Evolutionary conservation across 2,797 vertebrate genomes (phyloP).

Genomic region (Pseudomugil gertrudae): DNA sequence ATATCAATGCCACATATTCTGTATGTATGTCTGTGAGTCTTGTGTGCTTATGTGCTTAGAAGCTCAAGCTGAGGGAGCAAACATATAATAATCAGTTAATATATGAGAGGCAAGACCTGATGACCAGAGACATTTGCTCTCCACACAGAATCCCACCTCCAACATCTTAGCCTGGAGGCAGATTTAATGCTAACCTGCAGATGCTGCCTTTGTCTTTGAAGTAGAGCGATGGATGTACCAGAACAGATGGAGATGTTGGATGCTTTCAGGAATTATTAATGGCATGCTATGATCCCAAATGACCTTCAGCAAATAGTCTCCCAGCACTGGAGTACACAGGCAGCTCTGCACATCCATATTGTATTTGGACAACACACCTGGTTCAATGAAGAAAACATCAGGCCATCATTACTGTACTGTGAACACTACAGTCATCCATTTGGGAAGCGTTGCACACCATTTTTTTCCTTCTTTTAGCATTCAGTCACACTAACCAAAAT

Average conservation of each 20-base stretch:
- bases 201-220: conserved; percentile 79
- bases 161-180: conserved; percentile 65
- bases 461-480: conserved; percentile 47
- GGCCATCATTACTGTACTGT: conserved; percentile 67
- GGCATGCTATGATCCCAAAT: conserved; percentile 82
- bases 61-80: conserved; percentile 47
- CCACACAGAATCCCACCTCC: conserved; percentile 67
- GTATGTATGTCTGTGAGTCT: conserved; percentile 8
- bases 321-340: conserved; percentile 66
- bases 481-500: conserved; percentile 69
- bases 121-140: conserved; percentile 57
- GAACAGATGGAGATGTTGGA: conserved; percentile 82
- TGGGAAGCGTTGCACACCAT: conserved; percentile 52
- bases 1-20: conserved; percentile 17
- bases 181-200: conserved; percentile 72
- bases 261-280: conserved; percentile 85
- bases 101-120: conserved; percentile 46
- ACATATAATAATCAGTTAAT: conserved; percentile 60
- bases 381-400: conserved; percentile 70
- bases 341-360: conserved; percentile 74
- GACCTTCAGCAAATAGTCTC: conserved; percentile 83
- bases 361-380: conserved; percentile 81
- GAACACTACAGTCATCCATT: conserved; percentile 55
- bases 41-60: conserved; percentile 28
- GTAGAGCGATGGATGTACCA: conserved; percentile 69